Evolutionary conservation across 1,140 invertebrate genomes (phyloP), one percentile per base, ranked within the genome.

Genomic region (Radopholus similis): DNA sequence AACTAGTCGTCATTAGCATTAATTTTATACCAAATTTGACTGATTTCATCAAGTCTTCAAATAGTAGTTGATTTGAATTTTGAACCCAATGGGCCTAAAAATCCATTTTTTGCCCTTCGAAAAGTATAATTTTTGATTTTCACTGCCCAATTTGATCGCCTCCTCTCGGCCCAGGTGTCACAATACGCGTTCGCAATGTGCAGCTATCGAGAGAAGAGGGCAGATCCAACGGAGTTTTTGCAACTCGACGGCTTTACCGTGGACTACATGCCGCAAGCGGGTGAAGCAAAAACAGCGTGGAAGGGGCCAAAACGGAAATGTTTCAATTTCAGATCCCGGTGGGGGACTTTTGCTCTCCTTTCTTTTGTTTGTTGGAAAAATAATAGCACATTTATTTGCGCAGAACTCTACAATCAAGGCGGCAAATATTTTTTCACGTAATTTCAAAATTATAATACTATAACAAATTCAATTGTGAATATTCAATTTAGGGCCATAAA

Each of bases 121-220:
- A n/a, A n/a, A n/a, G n/a, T n/a, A n/a, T n/a, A n/a, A n/a, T n/a
- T n/a, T n/a, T n/a, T n/a, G n/a, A n/a, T n/a, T n/a, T n/a, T n/a
- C n/a, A n/a, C n/a, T n/a, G n/a, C n/a, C n/a, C n/a, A n/a, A n/a
- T n/a, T n/a, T n/a, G n/a, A n/a, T n/a, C n/a, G n/a, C n/a, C n/a
- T n/a, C n/a, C n/a, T n/a, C n/a, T n/a, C n/a, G n/a, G n/a, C n/a
- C 37, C 37, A 80, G 77, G 93, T 96, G 18, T 97, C 94, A 42
- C 96, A 99, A 86, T 99, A 98, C 84, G 97, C 95, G 35, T 99
- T 99, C 87, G 95, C 95, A 30, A 93, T 99, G 88, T 98, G 96
- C 85, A 97, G 92, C 80, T 99, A 97, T 84, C 92, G 96, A 83
- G 94, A 98, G 83, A 98, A 97, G 85, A 97, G 97, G 85, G 91